Conservation (phyloP, 2,888 invertebrate species). For the Keiferia lycopersicella region DNA sequence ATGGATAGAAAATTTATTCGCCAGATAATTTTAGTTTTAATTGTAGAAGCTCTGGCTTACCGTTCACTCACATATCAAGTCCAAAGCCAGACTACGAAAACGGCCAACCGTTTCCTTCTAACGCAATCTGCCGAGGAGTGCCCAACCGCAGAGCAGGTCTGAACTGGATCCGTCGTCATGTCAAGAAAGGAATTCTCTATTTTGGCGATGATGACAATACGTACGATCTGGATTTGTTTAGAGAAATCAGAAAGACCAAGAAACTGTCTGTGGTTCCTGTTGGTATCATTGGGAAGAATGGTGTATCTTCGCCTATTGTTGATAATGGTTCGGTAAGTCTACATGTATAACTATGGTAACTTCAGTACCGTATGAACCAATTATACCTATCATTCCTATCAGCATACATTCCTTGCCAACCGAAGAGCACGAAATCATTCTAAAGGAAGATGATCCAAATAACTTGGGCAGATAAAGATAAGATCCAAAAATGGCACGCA, state of each 20-base stretch:
- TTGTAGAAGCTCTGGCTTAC: conserved; percentile 77
- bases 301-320: conserved; percentile 85
- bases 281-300: conserved; percentile 87
- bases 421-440: too few species aligned
- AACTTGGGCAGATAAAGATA: too few species aligned
- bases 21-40: background rate
- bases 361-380: too few species aligned
- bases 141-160: conserved; percentile 86
- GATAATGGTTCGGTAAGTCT: conserved; percentile 75
- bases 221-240: conserved; percentile 85
- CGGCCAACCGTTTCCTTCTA: background rate
- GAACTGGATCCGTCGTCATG: conserved; percentile 77
- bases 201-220: conserved; percentile 91
- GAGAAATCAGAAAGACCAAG: conserved; percentile 86
- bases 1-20: too few species aligned
- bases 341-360: too few species aligned
- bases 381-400: too few species aligned
- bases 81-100: conserved; percentile 78
- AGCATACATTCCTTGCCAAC: too few species aligned
- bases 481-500: too few species aligned
- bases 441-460: too few species aligned
- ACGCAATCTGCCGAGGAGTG: conserved; percentile 87
- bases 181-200: conserved; percentile 81
- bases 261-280: conserved; percentile 92
- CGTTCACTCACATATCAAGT: conserved; percentile 83